Base-by-base conservation (phyloP, 1,140 invertebrate species). In the Aleiodes sp. region DNA sequence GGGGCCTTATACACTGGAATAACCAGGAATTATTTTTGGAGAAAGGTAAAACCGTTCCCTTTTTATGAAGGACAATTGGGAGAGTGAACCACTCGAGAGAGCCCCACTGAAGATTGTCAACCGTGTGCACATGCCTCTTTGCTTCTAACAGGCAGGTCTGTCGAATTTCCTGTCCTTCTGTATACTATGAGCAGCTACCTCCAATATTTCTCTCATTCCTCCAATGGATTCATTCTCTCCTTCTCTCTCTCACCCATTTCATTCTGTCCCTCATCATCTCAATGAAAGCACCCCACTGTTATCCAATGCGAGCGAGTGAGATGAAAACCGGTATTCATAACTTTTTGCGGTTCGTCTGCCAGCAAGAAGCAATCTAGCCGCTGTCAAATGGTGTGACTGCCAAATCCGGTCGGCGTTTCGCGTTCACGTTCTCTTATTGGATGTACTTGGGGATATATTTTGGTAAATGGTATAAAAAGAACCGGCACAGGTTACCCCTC, bases 311-410 rank as follows among this genome's bases (percentile, higher is more conserved):
- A 33, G 14, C 12, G n/a, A 63, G 14, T 12, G 12, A 62, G 16
- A 52, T 16, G 12, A 56, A 59, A 78, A 77, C 76, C 75, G 73
- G 77, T 78, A 79, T 81, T 80, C 78, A 78, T 77, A 75, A 76
- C 69, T 76, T 78, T 79, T 76, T 79, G 76, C 75, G 74, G 75
- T 77, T 78, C 70, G 73, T 77, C 78, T 76, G 73, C 43, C 70
- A 71, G 69, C 73, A 74, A 76, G 76, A 72, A 73, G 73, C 75
- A 73, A 78, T 78, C 76, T 75, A 73, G 76, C 74, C 72, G 73
- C 76, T 78, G 78, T 81, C 78, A 78, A 79, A 78, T 74, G 72
- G 76, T 75, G 71, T 76, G 76, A 81, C 76, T 81, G 74, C 76
- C 77, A 77, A 79, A 81, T 79, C 78, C 76, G 76, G 78, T 79